Evolutionary conservation across 2,797 vertebrate genomes (phyloP), one percentile per base, ranked within the genome.

Genomic region (Sebastes diploproa): DNA sequence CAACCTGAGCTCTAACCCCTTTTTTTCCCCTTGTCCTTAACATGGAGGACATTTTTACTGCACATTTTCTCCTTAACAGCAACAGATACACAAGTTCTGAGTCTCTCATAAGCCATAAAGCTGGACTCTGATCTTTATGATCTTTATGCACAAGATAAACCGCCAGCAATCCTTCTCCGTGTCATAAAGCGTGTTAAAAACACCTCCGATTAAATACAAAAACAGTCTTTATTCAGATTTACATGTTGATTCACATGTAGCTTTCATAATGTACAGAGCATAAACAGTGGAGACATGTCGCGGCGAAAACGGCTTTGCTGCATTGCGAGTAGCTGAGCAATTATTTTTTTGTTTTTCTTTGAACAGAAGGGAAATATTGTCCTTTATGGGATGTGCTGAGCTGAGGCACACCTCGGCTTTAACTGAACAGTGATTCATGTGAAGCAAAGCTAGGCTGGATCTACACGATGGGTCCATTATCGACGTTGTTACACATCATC

Each of bases 181-280:
- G 36, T 78, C 3, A 27, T 20, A n/a, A 85, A 74, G 6, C 38
- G 52, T 0, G 2, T 12, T 3, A 5, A 22, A 80, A 22, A 80
- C 46, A 25, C 13, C 7, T 29, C 3, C 0, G 50, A 23, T 73
- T 84, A 90, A 90, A 90, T 89, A 90, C 20, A 88, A 90, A 90
- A 89, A 86, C 42, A 50, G 12, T 71, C 56, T 93, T 92, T 93
- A 92, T 92, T 92, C 72, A 75, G 75, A 81, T 88, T 74, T 86
- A 91, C 85, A 90, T 54, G 62, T 77, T 70, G 81, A 91, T 91
- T 89, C 85, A 87, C 78, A 74, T 80, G 85, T 81, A 77, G 82
- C 66, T 66, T 81, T 65, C 77, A 77, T 72, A 65, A 84, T 34
- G 79, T 83, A 82, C 72, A 81, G 32, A 69, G 38, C 61, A 78